Conservation (phyloP, 2,888 invertebrate genomes). For the Shargacucullia verbasci region DNA sequence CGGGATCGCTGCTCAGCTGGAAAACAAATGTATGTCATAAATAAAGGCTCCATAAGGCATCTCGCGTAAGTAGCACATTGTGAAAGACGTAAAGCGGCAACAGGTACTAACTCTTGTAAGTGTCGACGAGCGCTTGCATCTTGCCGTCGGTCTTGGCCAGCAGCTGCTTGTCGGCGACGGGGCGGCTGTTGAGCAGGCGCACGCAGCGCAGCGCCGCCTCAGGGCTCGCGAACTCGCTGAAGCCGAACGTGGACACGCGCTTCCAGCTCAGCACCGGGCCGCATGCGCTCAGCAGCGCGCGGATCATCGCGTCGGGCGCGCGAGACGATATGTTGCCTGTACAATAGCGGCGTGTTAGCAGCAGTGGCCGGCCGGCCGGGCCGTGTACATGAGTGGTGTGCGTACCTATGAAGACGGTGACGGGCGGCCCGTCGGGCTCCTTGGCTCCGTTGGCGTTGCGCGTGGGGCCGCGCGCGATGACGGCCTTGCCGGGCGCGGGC, state of each 20-base stretch:
- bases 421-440: constrained; percentile 93
- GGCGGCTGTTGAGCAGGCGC: constrained; percentile 96
- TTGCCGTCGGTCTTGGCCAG: constrained; percentile 99
- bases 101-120: constrained; percentile 93
- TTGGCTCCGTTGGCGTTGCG: constrained; percentile 75
- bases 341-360: no score
- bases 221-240: constrained; percentile 98
- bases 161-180: constrained; percentile 97
- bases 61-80: no score
- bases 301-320: constrained; percentile 98
- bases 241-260: constrained; percentile 98
- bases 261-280: constrained; percentile 99
- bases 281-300: constrained; percentile 97
- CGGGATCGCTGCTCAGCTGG: constrained; percentile 76
- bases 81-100: not conserved
- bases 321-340: constrained; percentile 92
- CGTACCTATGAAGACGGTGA: constrained; percentile 98
- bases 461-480: constrained; percentile 75
- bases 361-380: constrained; percentile 59
- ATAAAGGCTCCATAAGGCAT: no score
- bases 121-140: constrained; percentile 97
- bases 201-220: constrained; percentile 98
- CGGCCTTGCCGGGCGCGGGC: constrained; percentile 64
- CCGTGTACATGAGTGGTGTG: not conserved
- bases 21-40: no score